phyloP scores from a whole-genome alignment of 1,140 invertebrate species.

The Drosophila tropicalis region DNA sequence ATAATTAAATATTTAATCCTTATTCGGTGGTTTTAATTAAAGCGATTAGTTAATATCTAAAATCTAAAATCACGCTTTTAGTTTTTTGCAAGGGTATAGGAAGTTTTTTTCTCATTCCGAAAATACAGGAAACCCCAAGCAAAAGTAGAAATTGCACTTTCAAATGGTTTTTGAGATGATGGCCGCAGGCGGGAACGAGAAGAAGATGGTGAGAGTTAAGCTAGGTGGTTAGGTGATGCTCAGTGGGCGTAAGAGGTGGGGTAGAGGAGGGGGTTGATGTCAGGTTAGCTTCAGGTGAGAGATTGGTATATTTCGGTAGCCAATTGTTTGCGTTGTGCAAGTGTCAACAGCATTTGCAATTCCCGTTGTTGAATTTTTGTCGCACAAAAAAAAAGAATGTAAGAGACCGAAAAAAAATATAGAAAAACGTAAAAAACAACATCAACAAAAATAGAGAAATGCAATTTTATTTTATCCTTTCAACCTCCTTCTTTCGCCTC shows the following conservation, averaged over 20 bases:
- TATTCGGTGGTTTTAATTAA: too few species aligned
- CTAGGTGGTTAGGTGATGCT: neutral
- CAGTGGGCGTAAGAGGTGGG: neutral
- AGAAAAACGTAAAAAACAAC: neutral
- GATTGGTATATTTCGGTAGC: constrained; percentile 50
- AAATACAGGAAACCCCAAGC: constrained; percentile 29
- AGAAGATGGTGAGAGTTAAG: neutral
- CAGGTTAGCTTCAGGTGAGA: constrained; percentile 25
- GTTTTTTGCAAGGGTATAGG: neutral
- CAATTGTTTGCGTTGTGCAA: constrained; percentile 80
- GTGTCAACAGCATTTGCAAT: constrained; percentile 81
- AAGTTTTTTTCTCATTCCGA: constrained; percentile 9
- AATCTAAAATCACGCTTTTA: neutral
- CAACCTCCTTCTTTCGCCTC: neutral
- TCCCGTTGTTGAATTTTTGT: constrained; percentile 57
- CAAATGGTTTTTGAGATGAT: constrained; percentile 13
- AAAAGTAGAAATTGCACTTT: constrained; percentile 26
- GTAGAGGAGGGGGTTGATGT: neutral
- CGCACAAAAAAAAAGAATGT: constrained; percentile 4
- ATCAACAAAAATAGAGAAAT: constrained; percentile 1
- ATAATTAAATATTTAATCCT: too few species aligned
- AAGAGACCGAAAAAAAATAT: neutral
- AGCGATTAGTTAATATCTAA: too few species aligned
- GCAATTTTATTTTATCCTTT: constrained; percentile 1
- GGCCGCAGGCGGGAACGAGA: neutral